Evolutionary conservation across 2,888 invertebrate species (phyloP).

Genomic region (Balanococcus diminutus): DNA sequence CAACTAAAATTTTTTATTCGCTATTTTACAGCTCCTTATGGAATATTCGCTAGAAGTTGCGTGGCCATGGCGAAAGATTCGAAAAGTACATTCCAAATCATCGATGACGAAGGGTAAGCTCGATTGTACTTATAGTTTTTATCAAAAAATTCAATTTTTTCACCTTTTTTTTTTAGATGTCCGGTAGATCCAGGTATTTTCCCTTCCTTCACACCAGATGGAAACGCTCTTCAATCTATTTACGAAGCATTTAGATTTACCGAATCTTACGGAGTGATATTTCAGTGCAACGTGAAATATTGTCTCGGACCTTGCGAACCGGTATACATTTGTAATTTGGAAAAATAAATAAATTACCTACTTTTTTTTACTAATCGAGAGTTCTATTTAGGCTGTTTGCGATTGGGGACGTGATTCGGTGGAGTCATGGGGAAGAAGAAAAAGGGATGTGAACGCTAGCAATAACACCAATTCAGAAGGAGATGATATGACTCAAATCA

Average conservation of each 20-base stretch:
- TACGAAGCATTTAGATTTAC: constrained; percentile 96
- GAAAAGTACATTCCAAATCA: constrained; percentile 93
- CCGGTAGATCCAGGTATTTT: constrained; percentile 92
- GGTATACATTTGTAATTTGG: constrained; percentile 65
- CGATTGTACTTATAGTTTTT: not conserved
- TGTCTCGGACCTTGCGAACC: constrained; percentile 94
- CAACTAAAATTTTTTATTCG: constrained; percentile 29
- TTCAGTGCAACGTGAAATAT: constrained; percentile 96
- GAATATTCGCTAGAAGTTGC: constrained; percentile 93
- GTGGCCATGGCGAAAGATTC: constrained; percentile 97
- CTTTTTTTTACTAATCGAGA: not conserved
- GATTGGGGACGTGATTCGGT: constrained; percentile 89
- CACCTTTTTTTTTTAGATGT: constrained; percentile 67
- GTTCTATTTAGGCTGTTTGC: constrained; percentile 75
- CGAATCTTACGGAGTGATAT: constrained; percentile 94
- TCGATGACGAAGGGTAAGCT: constrained; percentile 86
- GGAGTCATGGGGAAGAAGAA: constrained; percentile 89
- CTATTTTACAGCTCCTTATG: constrained; percentile 79
- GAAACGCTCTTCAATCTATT: constrained; percentile 86
- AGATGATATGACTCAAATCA: constrained; percentile 85
- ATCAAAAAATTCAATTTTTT: not conserved
- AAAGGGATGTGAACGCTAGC: constrained; percentile 70
- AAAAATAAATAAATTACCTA: not conserved
- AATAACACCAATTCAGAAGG: constrained; percentile 67
- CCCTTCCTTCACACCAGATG: constrained; percentile 89